phyloP scores from a whole-genome alignment of 2,797 vertebrate genomes.

The Otus scops region DNA sequence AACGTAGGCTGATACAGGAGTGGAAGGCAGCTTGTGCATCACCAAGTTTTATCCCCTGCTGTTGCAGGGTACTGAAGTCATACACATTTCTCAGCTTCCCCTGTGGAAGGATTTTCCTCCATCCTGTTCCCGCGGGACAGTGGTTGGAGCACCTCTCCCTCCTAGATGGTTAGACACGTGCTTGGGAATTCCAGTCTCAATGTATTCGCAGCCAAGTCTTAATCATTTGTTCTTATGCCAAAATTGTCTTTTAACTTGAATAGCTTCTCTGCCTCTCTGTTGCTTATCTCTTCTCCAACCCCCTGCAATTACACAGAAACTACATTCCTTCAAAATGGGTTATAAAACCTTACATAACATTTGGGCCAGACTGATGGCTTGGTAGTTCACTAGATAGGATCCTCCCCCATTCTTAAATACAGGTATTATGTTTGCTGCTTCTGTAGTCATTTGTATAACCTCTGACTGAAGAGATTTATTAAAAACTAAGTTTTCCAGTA shows the following conservation, averaged over 20 bases:
- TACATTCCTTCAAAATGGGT: conserved; percentile 6
- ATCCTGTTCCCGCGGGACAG: rapidly evolving
- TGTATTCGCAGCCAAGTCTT: background rate
- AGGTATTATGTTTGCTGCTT: conserved; percentile 16
- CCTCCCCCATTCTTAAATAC: background rate
- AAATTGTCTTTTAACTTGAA: conserved; percentile 20
- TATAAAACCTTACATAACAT: background rate
- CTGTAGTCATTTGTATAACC: conserved; percentile 30
- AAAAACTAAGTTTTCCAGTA: background rate
- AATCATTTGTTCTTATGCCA: conserved; percentile 43
- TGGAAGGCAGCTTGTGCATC: background rate
- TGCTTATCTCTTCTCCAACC: conserved; percentile 35
- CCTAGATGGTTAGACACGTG: background rate
- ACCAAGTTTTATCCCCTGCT: background rate
- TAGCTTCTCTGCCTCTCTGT: conserved; percentile 8
- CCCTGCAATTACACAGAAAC: conserved; percentile 39
- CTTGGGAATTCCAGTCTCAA: background rate
- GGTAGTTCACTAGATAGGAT: background rate
- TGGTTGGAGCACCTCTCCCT: background rate
- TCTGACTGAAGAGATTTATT: conserved; percentile 38
- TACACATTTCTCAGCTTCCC: background rate
- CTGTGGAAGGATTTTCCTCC: background rate
- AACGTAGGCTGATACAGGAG: background rate
- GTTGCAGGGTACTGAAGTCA: background rate
- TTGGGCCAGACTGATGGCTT: conserved; percentile 5